phyloP scores from a whole-genome alignment of 1,140 invertebrate species.

The Gonioctena quinquepunctata region DNA sequence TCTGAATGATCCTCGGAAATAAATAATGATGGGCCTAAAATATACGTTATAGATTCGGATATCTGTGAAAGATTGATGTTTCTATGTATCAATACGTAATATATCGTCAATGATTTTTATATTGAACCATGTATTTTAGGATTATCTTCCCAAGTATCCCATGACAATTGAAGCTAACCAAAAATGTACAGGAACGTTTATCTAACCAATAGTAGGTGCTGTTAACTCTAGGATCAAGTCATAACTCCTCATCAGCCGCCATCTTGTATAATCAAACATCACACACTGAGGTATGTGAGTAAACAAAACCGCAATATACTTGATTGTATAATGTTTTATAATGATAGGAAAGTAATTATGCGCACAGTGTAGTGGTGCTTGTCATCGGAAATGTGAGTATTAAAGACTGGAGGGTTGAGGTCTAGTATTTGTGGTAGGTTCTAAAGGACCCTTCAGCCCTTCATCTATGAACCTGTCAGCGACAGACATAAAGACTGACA shows the following conservation, averaged over 20 bases:
- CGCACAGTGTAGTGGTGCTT: neutral
- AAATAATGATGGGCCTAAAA: neutral
- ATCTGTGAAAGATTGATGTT: neutral
- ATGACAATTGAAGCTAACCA: too few relatives aligned
- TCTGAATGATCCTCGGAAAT: neutral
- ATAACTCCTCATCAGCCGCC: neutral
- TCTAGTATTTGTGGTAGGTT: neutral
- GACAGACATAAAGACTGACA: neutral
- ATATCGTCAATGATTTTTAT: neutral
- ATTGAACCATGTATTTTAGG: neutral
- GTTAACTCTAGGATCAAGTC: neutral
- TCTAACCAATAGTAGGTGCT: neutral
- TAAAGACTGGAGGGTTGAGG: neutral
- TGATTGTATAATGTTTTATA: neutral
- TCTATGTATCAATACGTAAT: neutral
- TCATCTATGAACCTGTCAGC: neutral
- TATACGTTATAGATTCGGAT: neutral
- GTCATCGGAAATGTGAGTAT: neutral
- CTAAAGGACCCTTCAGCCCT: neutral
- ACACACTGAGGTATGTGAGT: neutral
- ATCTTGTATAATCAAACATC: neutral
- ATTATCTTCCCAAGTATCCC: too few relatives aligned
- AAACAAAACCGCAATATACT: neutral
- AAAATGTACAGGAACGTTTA: neutral
- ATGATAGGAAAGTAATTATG: neutral